Conservation (phyloP, 2,888 invertebrate genomes). For the Chirona hameri region DNA sequence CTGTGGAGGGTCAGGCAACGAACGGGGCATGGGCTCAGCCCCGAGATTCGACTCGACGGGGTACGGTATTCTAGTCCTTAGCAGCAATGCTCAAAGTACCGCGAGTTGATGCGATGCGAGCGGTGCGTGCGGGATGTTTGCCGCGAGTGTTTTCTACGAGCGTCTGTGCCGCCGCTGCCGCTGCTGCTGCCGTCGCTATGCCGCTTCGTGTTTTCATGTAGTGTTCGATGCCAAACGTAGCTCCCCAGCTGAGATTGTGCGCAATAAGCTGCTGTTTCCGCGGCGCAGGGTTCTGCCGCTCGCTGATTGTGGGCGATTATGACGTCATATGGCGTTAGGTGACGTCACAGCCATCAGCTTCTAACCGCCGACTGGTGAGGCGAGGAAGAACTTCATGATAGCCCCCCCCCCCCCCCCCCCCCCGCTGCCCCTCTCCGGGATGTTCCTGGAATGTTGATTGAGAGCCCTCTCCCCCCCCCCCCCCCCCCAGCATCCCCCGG, state of each 20-base stretch:
- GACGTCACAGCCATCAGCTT: neutral
- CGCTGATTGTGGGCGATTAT: neutral
- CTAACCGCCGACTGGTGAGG: too few relatives aligned
- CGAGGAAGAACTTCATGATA: too few relatives aligned
- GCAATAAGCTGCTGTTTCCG: neutral
- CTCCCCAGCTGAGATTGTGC: neutral
- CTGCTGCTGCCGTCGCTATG: neutral
- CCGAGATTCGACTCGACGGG: neutral
- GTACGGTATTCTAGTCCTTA: neutral
- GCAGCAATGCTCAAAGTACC: conserved; percentile 23
- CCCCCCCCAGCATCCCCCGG: too few relatives aligned
- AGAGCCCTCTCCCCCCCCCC: neutral
- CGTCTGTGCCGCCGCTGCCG: neutral
- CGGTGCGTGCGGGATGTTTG: neutral
- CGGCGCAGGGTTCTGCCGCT: neutral
- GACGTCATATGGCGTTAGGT: neutral
- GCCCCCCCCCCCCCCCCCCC: neutral
- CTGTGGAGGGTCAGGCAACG: neutral
- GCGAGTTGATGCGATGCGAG: neutral
- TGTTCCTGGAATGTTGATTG: neutral
- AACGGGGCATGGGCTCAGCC: neutral
- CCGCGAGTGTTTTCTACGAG: neutral
- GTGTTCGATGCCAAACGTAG: too few relatives aligned
- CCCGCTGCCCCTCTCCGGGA: neutral
- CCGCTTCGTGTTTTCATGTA: neutral